These are phyloP conservation scores for Epinephelus moara DNA, from an alignment of 2,113 vertebrate genomes.

Conservation along the genomic window DNA sequence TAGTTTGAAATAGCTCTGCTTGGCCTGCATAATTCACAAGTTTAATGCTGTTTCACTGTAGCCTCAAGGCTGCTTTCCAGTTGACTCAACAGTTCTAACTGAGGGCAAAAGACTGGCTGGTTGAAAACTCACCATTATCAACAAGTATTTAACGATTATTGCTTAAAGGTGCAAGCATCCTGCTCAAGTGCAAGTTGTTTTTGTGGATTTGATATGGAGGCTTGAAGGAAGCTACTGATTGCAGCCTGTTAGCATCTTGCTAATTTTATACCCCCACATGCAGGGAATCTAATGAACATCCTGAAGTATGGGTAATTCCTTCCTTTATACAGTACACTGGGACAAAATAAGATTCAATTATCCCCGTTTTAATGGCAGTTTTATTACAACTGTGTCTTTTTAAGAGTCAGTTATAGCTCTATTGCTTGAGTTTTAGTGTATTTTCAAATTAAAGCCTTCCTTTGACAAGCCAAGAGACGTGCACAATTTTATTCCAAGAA, in stretches of 20 bases:
- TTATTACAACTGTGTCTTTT: conserved; percentile 10
- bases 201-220: conserved; percentile 9
- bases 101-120: not conserved
- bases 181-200: not conserved
- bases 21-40: conserved; percentile 26
- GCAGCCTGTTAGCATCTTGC: conserved; percentile 5
- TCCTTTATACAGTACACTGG: not conserved
- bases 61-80: not conserved
- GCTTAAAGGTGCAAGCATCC: not conserved
- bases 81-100: not conserved
- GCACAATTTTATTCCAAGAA: not conserved
- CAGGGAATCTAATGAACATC: conserved; percentile 30
- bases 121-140: not conserved
- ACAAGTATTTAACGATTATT: conserved; percentile 14
- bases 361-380: conserved; percentile 9
- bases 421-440: not conserved
- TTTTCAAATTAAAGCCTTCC: conserved; percentile 1
- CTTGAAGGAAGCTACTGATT: not conserved
- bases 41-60: conserved; percentile 16
- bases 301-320: conserved; percentile 8
- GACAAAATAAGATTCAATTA: conserved; percentile 26
- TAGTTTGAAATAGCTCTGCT: conserved; percentile 17
- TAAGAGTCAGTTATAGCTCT: not conserved
- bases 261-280: conserved; percentile 23
- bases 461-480: not conserved